These are phyloP conservation scores for Virgularia gustaviana DNA, from an alignment of 92 coral and sea anemone genomes.

Conservation along the genomic window DNA sequence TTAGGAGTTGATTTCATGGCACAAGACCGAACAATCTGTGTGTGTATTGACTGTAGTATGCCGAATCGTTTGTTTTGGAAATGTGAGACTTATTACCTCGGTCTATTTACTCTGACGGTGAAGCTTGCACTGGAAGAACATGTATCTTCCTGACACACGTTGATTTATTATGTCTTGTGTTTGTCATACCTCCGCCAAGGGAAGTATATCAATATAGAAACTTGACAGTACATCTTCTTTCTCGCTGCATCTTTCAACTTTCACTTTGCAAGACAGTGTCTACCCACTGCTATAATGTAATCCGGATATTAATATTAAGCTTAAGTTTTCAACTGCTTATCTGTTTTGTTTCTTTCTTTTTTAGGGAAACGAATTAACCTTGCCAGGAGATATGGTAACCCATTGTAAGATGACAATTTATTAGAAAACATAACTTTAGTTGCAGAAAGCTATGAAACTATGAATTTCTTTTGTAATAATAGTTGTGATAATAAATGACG, in stretches of 20 bases:
- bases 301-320: not conserved
- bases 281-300: too few relatives aligned
- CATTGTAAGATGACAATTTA: constrained; percentile 73
- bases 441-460: constrained; percentile 4
- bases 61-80: constrained; percentile 28
- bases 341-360: constrained; percentile 25
- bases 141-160: too few relatives aligned
- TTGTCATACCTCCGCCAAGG: too few relatives aligned
- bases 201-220: not conserved
- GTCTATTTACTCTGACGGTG: too few relatives aligned
- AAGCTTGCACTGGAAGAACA: too few relatives aligned
- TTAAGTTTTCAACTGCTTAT: not conserved
- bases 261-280: too few relatives aligned
- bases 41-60: not conserved
- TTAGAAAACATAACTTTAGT: constrained; percentile 23
- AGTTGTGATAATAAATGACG: too few relatives aligned
- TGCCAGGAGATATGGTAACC: constrained; percentile 92
- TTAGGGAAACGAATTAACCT: constrained; percentile 93
- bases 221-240: too few relatives aligned
- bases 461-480: constrained; percentile 8
- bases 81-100: not conserved
- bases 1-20: not conserved
- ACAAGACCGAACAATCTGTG: not conserved
- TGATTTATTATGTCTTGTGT: too few relatives aligned
- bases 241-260: too few relatives aligned